phyloP scores from a whole-genome alignment of 2,888 invertebrate genomes.

The Drosophila nr. fundita region DNA sequence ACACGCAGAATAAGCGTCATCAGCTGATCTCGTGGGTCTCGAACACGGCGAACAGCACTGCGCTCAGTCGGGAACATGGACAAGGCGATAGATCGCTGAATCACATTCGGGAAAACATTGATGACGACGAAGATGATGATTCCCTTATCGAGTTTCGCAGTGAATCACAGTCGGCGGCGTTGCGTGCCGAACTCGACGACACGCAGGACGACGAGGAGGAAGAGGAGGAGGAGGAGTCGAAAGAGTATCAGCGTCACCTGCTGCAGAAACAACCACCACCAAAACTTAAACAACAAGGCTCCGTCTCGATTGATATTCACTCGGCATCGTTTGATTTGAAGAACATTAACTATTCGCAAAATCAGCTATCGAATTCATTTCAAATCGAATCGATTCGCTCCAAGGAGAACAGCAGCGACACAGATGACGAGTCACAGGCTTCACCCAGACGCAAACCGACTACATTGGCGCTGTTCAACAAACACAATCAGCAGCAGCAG shows the following conservation, averaged over 20 bases:
- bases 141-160: slow-evolving; percentile 83
- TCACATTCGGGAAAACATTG: slow-evolving; percentile 34
- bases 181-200: slow-evolving; percentile 47
- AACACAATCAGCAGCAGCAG: slow-evolving; percentile 44
- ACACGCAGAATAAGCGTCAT: slow-evolving; percentile 64
- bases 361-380: slow-evolving; percentile 83
- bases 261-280: background rate
- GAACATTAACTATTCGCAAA: slow-evolving; percentile 79
- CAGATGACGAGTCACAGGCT: slow-evolving; percentile 43
- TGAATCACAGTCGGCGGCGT: slow-evolving; percentile 80
- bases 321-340: slow-evolving; percentile 75
- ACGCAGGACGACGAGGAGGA: slow-evolving; percentile 9
- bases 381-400: slow-evolving; percentile 84
- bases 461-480: slow-evolving; percentile 80
- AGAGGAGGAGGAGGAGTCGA: background rate
- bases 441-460: slow-evolving; percentile 73
- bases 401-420: slow-evolving; percentile 54
- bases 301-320: slow-evolving; percentile 81
- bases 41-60: slow-evolving; percentile 72
- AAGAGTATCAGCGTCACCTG: background rate
- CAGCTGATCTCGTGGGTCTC: slow-evolving; percentile 80
- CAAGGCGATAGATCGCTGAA: slow-evolving; percentile 36
- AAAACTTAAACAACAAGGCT: slow-evolving; percentile 34
- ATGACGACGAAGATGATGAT: slow-evolving; percentile 79
- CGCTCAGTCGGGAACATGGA: slow-evolving; percentile 63